A percentile compares a stretch with the other conserved stretches of the same genome.
These are phyloP conservation scores for Syngnathus acus DNA, from an alignment of 2,797 vertebrate genomes.

Conservation along the genomic window DNA sequence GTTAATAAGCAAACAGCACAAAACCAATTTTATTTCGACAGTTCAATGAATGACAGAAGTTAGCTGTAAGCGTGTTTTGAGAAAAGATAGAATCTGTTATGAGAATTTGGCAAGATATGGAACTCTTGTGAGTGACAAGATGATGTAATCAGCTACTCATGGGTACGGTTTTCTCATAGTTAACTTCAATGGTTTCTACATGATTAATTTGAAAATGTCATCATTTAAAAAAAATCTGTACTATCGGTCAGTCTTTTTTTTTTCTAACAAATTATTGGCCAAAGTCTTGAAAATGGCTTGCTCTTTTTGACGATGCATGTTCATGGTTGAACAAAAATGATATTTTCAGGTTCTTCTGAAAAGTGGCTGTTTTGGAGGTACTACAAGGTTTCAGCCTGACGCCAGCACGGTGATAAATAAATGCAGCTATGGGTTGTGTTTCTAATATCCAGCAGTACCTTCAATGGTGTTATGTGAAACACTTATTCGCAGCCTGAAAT, in stretches of 20 bases:
- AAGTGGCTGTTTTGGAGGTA: no score
- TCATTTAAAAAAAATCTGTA: no score
- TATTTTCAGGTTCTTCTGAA: no score
- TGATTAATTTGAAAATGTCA: no score
- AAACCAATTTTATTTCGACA: neutral
- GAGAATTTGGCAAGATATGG: neutral
- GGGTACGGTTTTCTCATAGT: neutral
- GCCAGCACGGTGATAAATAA: no score
- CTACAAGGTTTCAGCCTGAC: no score
- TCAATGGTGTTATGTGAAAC: conserved; percentile 30
- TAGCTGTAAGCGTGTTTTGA: neutral
- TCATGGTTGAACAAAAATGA: no score
- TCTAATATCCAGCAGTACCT: conserved; percentile 27
- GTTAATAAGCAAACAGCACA: conserved; percentile 23
- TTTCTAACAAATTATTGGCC: no score
- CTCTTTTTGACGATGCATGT: no score
- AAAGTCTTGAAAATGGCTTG: no score
- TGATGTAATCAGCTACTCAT: neutral
- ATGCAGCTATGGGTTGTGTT: neutral
- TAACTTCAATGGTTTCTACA: conserved; percentile 19
- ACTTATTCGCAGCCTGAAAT: conserved; percentile 72
- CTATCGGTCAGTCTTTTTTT: no score
- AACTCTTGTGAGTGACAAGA: neutral
- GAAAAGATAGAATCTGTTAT: neutral
- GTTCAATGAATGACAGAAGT: neutral